A percentile compares a stretch with the other conserved stretches of the same genome.
These are phyloP conservation scores for Lithophane ornitopus DNA, from an alignment of 2,888 invertebrate genomes.

Conservation along the genomic window DNA sequence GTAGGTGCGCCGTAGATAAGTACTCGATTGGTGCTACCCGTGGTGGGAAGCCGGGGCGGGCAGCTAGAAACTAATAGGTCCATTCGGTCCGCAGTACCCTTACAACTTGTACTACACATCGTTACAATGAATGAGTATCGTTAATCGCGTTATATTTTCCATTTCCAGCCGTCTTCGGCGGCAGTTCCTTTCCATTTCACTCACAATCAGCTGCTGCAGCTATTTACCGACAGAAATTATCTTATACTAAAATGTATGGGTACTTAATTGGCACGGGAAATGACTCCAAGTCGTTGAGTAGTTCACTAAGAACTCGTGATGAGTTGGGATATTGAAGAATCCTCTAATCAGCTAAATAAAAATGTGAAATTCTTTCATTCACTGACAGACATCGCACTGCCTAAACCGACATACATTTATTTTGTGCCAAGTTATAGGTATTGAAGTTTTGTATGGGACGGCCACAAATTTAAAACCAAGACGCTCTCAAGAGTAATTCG, in stretches of 20 bases:
- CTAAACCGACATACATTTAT: too few species aligned
- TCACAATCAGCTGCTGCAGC: constrained; percentile 61
- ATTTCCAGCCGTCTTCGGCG: constrained; percentile 77
- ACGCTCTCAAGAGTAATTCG: too few species aligned
- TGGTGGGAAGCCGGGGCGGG: too few species aligned
- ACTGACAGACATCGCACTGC: too few species aligned
- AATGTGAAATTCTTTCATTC: too few species aligned
- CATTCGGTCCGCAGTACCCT: not conserved
- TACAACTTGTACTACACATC: constrained; percentile 49
- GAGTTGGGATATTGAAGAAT: not conserved
- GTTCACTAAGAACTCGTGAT: not conserved
- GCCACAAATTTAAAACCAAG: too few species aligned
- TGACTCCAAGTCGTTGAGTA: not conserved
- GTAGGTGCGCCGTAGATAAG: too few species aligned
- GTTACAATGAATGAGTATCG: constrained; percentile 80
- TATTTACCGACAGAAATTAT: constrained; percentile 46
- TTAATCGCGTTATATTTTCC: constrained; percentile 84
- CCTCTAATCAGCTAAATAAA: not conserved
- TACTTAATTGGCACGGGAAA: constrained; percentile 21
- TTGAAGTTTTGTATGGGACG: too few species aligned
- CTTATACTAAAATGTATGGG: constrained; percentile 42
- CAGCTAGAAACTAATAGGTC: too few species aligned
- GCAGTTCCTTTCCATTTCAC: constrained; percentile 61
- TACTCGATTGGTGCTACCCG: too few species aligned
- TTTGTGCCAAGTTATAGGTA: too few species aligned